Conservation (phyloP, 2,888 invertebrate genomes). For the Nephrotoma guestfalica region DNA sequence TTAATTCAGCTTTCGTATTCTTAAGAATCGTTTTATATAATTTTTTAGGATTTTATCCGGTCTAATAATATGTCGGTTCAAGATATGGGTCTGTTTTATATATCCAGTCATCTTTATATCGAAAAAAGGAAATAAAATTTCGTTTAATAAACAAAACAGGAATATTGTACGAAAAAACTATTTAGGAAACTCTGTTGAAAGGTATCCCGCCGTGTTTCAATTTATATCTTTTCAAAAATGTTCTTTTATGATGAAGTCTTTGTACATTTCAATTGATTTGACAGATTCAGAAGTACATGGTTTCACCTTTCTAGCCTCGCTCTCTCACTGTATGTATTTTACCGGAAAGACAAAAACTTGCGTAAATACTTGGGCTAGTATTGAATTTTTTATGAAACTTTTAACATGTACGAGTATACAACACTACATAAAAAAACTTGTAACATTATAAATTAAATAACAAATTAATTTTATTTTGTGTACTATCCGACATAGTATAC, state of each 20-base stretch:
- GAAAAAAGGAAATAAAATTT: background rate
- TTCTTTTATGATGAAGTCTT: background rate
- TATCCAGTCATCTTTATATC: background rate
- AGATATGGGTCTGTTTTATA: background rate
- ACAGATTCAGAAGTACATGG: background rate
- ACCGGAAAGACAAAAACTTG: background rate
- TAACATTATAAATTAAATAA: background rate
- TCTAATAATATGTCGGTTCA: background rate
- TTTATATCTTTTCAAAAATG: background rate
- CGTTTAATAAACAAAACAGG: background rate
- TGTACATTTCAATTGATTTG: background rate
- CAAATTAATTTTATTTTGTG: background rate
- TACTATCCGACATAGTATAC: background rate
- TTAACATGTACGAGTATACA: background rate
- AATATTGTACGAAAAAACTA: background rate
- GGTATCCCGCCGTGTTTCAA: background rate
- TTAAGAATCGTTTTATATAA: background rate
- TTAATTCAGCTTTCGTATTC: background rate
- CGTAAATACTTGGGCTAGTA: background rate
- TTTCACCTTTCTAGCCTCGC: background rate
- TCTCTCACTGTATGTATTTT: background rate
- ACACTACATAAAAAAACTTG: background rate
- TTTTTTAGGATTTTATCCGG: background rate
- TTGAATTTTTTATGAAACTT: background rate
- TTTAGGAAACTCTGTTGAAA: background rate